Conservation (phyloP, 1,140 invertebrate species). For the roundworm (Caenorhabditis elegans) region DNA sequence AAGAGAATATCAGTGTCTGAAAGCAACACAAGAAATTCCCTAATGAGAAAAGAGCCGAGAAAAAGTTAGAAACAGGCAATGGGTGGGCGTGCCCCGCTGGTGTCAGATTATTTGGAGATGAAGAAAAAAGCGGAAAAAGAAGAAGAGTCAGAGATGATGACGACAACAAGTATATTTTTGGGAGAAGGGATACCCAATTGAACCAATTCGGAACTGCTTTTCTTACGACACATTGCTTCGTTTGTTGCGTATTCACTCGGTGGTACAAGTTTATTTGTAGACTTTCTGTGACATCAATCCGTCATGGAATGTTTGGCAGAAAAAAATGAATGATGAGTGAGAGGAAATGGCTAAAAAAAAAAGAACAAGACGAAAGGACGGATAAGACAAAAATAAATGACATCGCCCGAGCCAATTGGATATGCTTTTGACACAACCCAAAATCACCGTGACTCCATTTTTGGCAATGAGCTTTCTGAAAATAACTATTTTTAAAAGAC, state of each 20-base stretch:
- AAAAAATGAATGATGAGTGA: neutral
- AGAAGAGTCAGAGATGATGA: constrained; percentile 9
- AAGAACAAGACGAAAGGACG: neutral
- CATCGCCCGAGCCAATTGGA: neutral
- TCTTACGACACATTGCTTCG: constrained; percentile 1
- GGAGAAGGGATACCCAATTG: neutral
- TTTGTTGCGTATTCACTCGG: constrained; percentile 26
- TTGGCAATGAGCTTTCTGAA: no score
- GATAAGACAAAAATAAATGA: neutral
- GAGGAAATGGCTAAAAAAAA: neutral
- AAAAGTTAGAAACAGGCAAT: constrained; percentile 3
- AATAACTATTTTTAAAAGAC: no score
- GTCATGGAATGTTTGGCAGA: constrained; percentile 22
- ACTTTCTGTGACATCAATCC: constrained; percentile 20
- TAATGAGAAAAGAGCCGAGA: neutral
- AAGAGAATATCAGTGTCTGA: no score
- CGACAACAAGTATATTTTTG: constrained; percentile 2
- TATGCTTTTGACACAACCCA: neutral
- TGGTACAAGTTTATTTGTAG: constrained; percentile 14
- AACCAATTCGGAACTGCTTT: neutral
- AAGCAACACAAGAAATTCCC: no score
- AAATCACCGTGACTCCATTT: no score
- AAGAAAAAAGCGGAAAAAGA: neutral
- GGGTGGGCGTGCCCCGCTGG: neutral
- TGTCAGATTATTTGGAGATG: constrained; percentile 7